Evolutionary conservation across 1,140 invertebrate genomes (phyloP), one percentile per base, ranked within the genome.

Genomic region (Myzus persicae): DNA sequence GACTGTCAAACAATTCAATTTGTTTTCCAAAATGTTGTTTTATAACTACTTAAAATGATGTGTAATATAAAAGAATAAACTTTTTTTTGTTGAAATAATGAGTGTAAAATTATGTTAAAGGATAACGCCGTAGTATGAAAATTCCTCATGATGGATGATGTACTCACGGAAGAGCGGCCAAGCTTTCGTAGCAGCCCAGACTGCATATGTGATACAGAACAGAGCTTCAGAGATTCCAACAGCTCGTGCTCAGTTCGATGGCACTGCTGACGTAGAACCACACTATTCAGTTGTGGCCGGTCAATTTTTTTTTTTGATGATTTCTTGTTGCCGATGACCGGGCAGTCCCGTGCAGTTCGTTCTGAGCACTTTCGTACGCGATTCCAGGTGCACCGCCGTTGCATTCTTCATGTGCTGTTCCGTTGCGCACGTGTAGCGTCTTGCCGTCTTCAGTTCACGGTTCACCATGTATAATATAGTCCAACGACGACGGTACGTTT

Each of bases 391-490:
- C 94, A 96, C 96, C 18, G 95, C 95, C 11, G 98, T 94, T 4
- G 96, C 97, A 95, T 97, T 98, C 93, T 96, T 96, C 96, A 97
- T 97, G 94, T 99, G 98, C 94, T 97, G 96, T 94, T 97, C 96
- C 99, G 99, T n/a, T 99, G 94, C 99, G 96, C 6, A 99, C 93
- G 91, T 98, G 97, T 31, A 99, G 95, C n/a, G n/a, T n/a, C n/a
- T n/a, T n/a, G n/a, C n/a, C 1, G 99, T 99, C 95, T 99, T 99
- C 76, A 99, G 95, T 94, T 99, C 98, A 88, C 99, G 97, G 94
- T 98, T 98, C 0, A 99, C 98, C 94, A 99, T 95, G 95, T 97
- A 98, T n/a, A n/a, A n/a, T n/a, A 95, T 99, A 99, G 95, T 99
- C 99, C 95, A 99, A 99, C 1, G 99, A 98, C 0, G 98, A 98